Evolutionary conservation across 2,888 invertebrate species (phyloP).

Genomic region (Metopia argyrocephala): DNA sequence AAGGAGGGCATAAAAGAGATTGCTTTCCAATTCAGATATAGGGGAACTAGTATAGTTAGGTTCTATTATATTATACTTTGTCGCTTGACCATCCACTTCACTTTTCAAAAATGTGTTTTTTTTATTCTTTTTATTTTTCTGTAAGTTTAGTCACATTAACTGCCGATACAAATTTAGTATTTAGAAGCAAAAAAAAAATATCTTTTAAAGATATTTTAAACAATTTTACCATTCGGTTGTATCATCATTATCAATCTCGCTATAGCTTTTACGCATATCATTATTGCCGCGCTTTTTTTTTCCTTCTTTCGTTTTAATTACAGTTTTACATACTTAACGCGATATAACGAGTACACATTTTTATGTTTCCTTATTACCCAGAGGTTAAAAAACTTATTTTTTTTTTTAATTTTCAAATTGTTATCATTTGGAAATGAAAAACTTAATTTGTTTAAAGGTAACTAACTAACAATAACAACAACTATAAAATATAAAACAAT

Average conservation of each 20-base stretch:
- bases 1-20: no score
- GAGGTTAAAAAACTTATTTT: constrained; percentile 25
- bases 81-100: no score
- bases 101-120: no score
- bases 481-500: neutral
- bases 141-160: neutral
- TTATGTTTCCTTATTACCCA: neutral
- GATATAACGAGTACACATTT: neutral
- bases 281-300: neutral
- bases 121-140: neutral
- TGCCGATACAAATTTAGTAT: neutral
- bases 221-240: no score
- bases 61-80: no score
- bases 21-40: no score
- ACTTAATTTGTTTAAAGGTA: neutral
- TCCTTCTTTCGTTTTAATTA: neutral
- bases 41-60: no score
- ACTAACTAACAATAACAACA: neutral
- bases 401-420: neutral
- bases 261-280: no score
- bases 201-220: neutral
- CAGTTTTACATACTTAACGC: neutral
- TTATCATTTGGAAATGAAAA: neutral
- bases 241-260: no score
- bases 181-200: neutral